These are phyloP conservation scores for Hemicentrotus pulcherrimus DNA, from an alignment of 35 echinoderm and acorn worm species.

Conservation along the genomic window DNA sequence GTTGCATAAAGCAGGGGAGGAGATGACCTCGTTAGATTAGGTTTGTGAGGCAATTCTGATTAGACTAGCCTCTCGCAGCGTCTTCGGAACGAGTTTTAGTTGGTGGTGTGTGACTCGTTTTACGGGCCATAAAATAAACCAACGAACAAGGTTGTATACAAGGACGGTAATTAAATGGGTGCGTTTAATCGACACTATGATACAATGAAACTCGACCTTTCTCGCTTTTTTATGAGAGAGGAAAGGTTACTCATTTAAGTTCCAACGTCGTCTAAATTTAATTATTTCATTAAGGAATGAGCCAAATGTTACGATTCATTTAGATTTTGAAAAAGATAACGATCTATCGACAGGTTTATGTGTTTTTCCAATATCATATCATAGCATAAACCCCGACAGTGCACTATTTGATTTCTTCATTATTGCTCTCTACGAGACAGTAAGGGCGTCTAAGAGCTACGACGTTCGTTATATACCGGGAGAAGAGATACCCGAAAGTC, in stretches of 20 bases:
- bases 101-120: neutral
- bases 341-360: neutral
- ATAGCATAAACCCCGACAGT: neutral
- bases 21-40: neutral
- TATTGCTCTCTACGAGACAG: neutral
- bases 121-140: neutral
- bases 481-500: neutral
- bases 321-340: neutral
- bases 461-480: neutral
- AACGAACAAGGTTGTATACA: neutral
- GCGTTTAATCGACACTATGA: too few relatives aligned
- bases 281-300: neutral
- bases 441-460: neutral
- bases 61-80: neutral
- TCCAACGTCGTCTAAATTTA: neutral
- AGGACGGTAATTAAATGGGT: neutral
- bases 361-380: neutral
- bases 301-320: neutral
- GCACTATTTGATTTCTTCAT: constrained; percentile 1
- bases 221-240: neutral
- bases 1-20: neutral
- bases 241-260: neutral
- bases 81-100: neutral
- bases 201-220: neutral
- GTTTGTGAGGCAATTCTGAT: neutral